These are phyloP conservation scores for Morus bassanus DNA, from an alignment of 2,797 vertebrate genomes.

Conservation along the genomic window DNA sequence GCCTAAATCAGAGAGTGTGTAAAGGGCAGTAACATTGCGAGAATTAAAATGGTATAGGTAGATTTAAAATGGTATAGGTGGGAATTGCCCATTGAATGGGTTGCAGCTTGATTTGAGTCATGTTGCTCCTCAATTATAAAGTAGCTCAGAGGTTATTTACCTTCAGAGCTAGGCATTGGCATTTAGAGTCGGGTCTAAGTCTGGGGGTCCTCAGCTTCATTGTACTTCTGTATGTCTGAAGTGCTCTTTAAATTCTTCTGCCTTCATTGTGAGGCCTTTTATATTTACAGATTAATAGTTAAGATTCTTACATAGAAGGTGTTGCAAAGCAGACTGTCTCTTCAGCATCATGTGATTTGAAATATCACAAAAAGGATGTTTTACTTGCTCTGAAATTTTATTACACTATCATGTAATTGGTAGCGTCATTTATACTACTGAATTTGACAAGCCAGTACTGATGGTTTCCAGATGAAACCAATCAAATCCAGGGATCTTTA, in stretches of 20 bases:
- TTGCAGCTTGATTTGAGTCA: not conserved
- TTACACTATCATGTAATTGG: not conserved
- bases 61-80: not conserved
- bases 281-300: not conserved
- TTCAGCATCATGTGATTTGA: not conserved
- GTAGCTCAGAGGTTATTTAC: not conserved
- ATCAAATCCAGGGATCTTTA: not conserved
- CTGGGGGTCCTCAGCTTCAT: not conserved
- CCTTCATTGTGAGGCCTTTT: not conserved
- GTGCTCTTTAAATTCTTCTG: not conserved
- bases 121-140: not conserved
- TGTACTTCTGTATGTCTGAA: not conserved
- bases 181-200: not conserved
- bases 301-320: not conserved
- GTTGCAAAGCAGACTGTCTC: not conserved
- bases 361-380: not conserved
- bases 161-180: not conserved
- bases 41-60: not conserved
- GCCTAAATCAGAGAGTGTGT: not conserved
- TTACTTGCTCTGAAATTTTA: not conserved
- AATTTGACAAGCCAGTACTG: not conserved
- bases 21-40: not conserved
- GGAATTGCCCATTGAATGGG: not conserved
- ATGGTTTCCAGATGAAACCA: not conserved
- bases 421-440: not conserved